A percentile compares a stretch with the other conserved stretches of the same genome.
Conservation (phyloP, 2,888 invertebrate species). For the Metacarcinus magister region DNA sequence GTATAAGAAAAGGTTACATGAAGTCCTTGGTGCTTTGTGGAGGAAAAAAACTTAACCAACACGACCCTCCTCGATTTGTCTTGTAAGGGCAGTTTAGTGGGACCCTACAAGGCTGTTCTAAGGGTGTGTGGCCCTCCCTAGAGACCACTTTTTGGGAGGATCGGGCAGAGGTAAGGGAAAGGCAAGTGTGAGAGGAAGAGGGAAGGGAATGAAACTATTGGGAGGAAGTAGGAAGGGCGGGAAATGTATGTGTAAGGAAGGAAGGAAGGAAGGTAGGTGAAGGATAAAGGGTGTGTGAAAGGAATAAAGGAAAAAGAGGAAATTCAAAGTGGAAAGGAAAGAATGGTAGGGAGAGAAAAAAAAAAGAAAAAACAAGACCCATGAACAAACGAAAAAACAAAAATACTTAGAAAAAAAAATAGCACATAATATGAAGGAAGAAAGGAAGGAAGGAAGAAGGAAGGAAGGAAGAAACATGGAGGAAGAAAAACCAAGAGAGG, state of each 20-base stretch:
- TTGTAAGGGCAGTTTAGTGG: constrained; percentile 19
- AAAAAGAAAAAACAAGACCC: no score
- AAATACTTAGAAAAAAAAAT: no score
- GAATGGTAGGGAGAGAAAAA: background rate
- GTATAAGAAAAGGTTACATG: no score
- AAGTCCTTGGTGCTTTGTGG: no score
- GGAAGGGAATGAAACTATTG: background rate
- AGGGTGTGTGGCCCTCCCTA: background rate
- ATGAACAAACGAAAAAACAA: no score
- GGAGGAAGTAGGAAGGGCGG: background rate
- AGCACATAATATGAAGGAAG: background rate
- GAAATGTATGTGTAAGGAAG: background rate
- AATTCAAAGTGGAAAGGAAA: background rate
- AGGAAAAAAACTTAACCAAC: background rate
- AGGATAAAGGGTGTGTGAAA: background rate
- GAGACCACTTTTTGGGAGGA: background rate
- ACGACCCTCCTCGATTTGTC: constrained; percentile 29
- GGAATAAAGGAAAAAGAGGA: background rate
- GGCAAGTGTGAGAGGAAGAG: background rate
- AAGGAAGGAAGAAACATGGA: background rate
- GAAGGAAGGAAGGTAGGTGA: background rate
- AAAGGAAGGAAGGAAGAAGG: background rate
- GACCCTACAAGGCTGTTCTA: background rate
- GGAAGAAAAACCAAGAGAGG: background rate
- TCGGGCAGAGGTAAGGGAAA: background rate